These are phyloP conservation scores for Escarpia spicata DNA, from an alignment of 2,888 invertebrate species.

Conservation along the genomic window DNA sequence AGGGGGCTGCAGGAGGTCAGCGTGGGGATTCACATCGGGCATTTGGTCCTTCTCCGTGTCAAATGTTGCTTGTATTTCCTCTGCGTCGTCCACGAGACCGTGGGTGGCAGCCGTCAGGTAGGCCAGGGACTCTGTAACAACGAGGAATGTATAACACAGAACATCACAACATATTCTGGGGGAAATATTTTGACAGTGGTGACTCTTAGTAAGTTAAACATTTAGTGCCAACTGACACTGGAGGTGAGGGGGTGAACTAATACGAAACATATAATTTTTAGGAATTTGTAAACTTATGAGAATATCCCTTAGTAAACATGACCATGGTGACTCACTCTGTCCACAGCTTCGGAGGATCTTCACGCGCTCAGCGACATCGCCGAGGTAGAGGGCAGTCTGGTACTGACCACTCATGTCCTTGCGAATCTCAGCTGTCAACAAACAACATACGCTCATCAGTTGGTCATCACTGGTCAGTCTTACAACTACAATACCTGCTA, in stretches of 20 bases:
- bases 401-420: conserved; percentile 97
- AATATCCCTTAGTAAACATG: neutral
- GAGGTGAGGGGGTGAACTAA: no score
- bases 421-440: conserved; percentile 84
- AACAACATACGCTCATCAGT: neutral
- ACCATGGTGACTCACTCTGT: conserved; percentile 58
- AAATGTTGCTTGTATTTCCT: conserved; percentile 68
- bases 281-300: no score
- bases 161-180: neutral
- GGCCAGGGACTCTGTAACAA: conserved; percentile 74
- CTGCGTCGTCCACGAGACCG: conserved; percentile 84
- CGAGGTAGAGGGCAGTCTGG: conserved; percentile 90
- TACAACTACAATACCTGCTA: neutral
- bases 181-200: no score
- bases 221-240: no score
- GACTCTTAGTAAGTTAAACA: no score
- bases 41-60: conserved; percentile 75
- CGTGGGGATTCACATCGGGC: conserved; percentile 80
- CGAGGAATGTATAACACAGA: neutral
- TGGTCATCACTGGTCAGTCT: neutral
- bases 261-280: no score
- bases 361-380: conserved; percentile 90
- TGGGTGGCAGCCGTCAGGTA: conserved; percentile 95
- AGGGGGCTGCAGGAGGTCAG: conserved; percentile 84
- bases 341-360: conserved; percentile 68